Evolutionary conservation across 2,113 vertebrate genomes (phyloP).

Genomic region (Chaetodon auriga): DNA sequence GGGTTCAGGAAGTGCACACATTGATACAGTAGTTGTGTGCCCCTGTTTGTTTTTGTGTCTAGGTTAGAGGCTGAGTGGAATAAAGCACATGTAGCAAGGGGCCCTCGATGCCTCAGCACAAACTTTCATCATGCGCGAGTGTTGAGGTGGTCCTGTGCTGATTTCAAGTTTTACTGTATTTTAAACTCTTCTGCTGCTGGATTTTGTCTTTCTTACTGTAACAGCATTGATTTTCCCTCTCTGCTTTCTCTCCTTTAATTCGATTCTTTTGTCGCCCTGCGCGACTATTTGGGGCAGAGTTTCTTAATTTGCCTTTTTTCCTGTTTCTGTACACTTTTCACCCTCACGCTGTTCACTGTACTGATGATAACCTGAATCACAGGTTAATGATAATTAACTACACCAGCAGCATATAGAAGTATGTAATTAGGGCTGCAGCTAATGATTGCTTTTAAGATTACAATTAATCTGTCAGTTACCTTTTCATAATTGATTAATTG

Average conservation of each 20-base stretch:
- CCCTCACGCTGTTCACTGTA: not conserved
- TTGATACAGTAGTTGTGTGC: slow-evolving; percentile 31
- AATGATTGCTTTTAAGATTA: not conserved
- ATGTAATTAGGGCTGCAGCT: no score
- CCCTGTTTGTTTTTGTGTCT: slow-evolving; percentile 21
- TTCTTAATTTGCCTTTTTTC: not conserved
- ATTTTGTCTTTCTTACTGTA: not conserved
- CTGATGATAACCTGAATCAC: not conserved
- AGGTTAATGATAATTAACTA: not conserved
- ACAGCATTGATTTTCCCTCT: not conserved
- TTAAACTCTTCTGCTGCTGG: not conserved
- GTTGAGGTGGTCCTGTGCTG: not conserved
- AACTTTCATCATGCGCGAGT: not conserved
- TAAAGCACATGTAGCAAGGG: slow-evolving; percentile 27
- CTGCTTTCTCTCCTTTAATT: not conserved
- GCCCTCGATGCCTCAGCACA: slow-evolving; percentile 14
- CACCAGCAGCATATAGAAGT: not conserved
- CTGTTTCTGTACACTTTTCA: no score
- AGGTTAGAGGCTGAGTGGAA: slow-evolving; percentile 39
- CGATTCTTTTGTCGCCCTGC: not conserved
- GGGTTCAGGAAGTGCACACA: slow-evolving; percentile 57
- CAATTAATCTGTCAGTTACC: not conserved
- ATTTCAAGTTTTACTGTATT: not conserved
- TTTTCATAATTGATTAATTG: not conserved
- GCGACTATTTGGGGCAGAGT: not conserved